Evolutionary conservation across 2,888 invertebrate species (phyloP).

Genomic region (Pristionchus exspectatus): DNA sequence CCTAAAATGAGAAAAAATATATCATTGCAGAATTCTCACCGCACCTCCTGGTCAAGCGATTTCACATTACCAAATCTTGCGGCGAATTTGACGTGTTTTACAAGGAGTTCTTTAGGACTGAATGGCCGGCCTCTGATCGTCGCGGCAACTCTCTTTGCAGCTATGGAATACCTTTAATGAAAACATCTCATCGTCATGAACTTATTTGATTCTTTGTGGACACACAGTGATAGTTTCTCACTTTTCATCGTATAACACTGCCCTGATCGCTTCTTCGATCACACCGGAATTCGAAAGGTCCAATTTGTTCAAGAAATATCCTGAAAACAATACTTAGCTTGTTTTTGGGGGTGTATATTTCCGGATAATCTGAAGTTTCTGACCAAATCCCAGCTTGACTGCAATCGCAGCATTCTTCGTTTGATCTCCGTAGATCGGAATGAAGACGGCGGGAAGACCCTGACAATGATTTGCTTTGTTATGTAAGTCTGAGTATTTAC

Average conservation of each 20-base stretch:
- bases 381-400: constrained; percentile 20
- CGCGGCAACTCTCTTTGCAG: background rate
- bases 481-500: too few relatives aligned
- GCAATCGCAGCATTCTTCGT: constrained; percentile 23
- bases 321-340: background rate
- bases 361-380: too few relatives aligned
- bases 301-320: background rate
- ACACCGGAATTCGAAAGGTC: background rate
- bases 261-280: background rate
- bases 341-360: too few relatives aligned
- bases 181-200: too few relatives aligned
- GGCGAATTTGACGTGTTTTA: constrained; percentile 22
- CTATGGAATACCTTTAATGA: background rate
- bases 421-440: constrained; percentile 37
- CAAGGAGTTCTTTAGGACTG: background rate
- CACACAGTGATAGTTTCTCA: background rate
- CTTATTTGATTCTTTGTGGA: too few relatives aligned
- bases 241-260: background rate
- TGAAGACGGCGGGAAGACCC: constrained; percentile 24
- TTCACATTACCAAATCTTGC: constrained; percentile 8
- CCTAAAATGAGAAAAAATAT: background rate
- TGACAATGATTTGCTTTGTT: background rate
- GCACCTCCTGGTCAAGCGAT: background rate
- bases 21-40: background rate
- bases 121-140: constrained; percentile 12